Percentiles rank a stretch among this genome's conserved stretches.
phyloP scores from a whole-genome alignment of 2,888 invertebrate species.

The Melieria picta region DNA sequence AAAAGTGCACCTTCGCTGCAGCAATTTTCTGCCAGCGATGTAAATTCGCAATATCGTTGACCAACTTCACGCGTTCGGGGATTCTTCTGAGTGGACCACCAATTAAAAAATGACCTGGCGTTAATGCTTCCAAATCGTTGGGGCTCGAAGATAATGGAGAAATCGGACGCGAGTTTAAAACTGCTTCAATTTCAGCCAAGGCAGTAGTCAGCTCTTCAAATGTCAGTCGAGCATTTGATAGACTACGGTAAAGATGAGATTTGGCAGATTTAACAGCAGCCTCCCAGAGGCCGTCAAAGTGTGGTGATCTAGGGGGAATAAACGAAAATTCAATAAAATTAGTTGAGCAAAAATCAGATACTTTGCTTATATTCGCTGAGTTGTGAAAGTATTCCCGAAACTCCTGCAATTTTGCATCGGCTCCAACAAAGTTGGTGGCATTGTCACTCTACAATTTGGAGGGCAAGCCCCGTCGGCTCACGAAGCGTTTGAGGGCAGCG shows the following conservation, averaged over 20 bases:
- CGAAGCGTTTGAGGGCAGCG: slow-evolving; percentile 32
- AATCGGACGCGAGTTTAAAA: slow-evolving; percentile 38
- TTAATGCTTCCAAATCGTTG: slow-evolving; percentile 36
- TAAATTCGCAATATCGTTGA: slow-evolving; percentile 17
- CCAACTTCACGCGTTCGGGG: slow-evolving; percentile 18
- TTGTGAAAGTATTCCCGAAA: slow-evolving; percentile 16
- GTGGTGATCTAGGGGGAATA: slow-evolving; percentile 40
- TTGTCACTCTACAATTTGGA: slow-evolving; percentile 30
- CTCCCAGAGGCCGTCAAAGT: slow-evolving; percentile 40
- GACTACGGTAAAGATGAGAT: slow-evolving; percentile 32
- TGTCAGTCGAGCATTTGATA: slow-evolving; percentile 33
- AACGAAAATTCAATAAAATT: slow-evolving; percentile 17
- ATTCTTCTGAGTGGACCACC: neutral
- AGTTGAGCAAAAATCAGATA: slow-evolving; percentile 9
- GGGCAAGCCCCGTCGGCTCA: slow-evolving; percentile 29
- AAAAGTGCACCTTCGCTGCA: slow-evolving; percentile 4
- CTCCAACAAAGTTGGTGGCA: slow-evolving; percentile 24
- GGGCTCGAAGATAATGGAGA: slow-evolving; percentile 34
- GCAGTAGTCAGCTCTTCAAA: slow-evolving; percentile 39
- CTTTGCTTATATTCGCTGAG: neutral
- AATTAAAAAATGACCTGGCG: slow-evolving; percentile 33
- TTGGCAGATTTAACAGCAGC: slow-evolving; percentile 32
- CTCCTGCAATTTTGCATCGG: slow-evolving; percentile 22
- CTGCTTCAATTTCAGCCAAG: slow-evolving; percentile 38
- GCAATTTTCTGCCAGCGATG: slow-evolving; percentile 1